Conservation (phyloP, 53 echinoderm and acorn worm genomes). For the Echinometra lucunter region DNA sequence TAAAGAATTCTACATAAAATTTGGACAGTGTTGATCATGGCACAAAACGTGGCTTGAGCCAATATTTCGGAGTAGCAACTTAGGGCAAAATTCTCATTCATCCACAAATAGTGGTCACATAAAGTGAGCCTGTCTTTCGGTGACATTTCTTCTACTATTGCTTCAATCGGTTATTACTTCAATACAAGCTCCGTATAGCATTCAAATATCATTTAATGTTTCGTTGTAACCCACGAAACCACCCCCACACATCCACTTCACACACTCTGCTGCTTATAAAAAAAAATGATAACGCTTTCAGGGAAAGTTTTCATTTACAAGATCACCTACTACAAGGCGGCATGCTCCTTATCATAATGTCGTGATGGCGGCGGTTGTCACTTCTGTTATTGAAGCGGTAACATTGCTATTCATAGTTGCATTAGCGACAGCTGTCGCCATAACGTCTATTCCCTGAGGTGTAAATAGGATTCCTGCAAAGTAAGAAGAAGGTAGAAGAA, state of each 20-base stretch:
- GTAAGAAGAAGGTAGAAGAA: not conserved
- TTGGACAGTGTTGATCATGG: not conserved
- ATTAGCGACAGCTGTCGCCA: not conserved
- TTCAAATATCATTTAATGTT: not conserved
- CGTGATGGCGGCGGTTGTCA: not conserved
- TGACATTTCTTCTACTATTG: not conserved
- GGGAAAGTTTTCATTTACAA: not conserved
- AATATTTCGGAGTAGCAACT: not conserved
- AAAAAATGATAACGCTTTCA: not conserved
- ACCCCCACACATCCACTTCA: not conserved
- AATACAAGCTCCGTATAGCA: not conserved
- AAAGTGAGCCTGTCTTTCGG: not conserved
- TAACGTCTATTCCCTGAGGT: not conserved
- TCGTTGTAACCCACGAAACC: not conserved
- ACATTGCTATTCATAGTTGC: not conserved
- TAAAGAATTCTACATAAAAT: not conserved
- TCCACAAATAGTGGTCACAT: not conserved
- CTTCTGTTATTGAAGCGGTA: not conserved
- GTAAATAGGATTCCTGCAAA: slow-evolving; percentile 29
- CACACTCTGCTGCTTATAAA: not conserved
- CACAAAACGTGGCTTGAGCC: not conserved
- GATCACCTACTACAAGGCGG: not conserved
- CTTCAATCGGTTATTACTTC: not conserved
- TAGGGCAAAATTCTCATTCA: not conserved
- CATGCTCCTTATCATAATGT: slow-evolving; percentile 29